A percentile compares a stretch with the other conserved stretches of the same genome.
Evolutionary conservation across 2,888 invertebrate genomes (phyloP).

Genomic region (Slavum lentiscoides): DNA sequence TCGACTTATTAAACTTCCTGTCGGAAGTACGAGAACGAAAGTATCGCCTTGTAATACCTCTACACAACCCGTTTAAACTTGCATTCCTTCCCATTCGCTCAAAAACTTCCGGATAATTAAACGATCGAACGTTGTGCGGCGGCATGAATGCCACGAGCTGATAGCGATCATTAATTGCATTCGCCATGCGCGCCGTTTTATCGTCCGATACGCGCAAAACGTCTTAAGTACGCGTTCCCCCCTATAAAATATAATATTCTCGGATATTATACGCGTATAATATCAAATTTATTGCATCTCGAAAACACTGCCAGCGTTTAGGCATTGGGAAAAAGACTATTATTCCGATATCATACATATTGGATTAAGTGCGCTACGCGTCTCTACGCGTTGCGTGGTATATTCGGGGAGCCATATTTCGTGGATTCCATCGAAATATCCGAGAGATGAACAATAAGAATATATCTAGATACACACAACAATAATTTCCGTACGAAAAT

Average conservation of each 20-base stretch:
- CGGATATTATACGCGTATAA: neutral
- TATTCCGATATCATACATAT: constrained; percentile 2
- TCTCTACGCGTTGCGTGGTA: no score
- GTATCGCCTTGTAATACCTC: constrained; percentile 15
- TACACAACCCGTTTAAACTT: constrained; percentile 1
- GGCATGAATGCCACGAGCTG: neutral
- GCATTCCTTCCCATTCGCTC: neutral
- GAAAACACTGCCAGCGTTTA: neutral
- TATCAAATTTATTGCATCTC: constrained; percentile 13
- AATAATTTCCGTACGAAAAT: neutral
- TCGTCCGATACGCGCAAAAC: constrained; percentile 8
- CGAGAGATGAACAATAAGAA: constrained; percentile 9
- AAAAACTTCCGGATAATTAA: constrained; percentile 3
- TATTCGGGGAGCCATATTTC: neutral
- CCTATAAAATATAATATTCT: constrained; percentile 15
- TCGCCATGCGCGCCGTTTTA: neutral
- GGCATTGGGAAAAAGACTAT: neutral
- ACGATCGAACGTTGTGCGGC: neutral
- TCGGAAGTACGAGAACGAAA: constrained; percentile 21
- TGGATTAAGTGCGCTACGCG: neutral
- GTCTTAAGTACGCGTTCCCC: neutral
- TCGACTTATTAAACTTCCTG: constrained; percentile 11
- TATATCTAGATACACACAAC: neutral
- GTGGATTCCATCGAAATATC: neutral
- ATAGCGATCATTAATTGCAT: neutral